Conservation (phyloP, 2,113 vertebrate genomes). For the Atractosteus spatula region DNA sequence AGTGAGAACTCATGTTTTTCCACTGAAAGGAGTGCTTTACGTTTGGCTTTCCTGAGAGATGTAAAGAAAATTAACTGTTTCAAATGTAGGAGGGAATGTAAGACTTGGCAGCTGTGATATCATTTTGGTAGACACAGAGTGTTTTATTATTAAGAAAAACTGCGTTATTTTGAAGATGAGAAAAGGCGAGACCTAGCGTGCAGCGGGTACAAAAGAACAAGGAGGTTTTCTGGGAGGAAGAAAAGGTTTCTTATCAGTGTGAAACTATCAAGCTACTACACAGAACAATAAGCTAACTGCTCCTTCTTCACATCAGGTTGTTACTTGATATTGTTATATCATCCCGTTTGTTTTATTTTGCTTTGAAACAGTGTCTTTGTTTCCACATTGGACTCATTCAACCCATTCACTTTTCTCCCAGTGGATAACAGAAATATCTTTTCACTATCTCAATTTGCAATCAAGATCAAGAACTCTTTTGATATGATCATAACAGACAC, state of each 20-base stretch:
- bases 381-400: constrained; percentile 15
- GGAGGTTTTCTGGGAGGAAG: neutral
- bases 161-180: constrained; percentile 1
- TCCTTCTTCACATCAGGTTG: constrained; percentile 1
- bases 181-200: constrained; percentile 5
- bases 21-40: neutral
- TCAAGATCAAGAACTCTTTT: constrained; percentile 14
- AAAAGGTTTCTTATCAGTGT: constrained; percentile 14
- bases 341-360: constrained; percentile 11
- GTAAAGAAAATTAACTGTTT: constrained; percentile 11
- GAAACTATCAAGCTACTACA: constrained; percentile 12
- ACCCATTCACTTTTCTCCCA: constrained; percentile 14
- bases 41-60: neutral
- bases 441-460: constrained; percentile 6
- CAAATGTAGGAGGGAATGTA: neutral
- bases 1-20: neutral
- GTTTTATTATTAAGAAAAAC: constrained; percentile 6
- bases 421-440: constrained; percentile 12
- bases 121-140: constrained; percentile 7
- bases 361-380: constrained; percentile 15
- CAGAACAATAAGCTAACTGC: constrained; percentile 5
- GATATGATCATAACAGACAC: constrained; percentile 1
- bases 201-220: constrained; percentile 6
- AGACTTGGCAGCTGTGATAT: neutral
- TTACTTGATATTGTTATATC: constrained; percentile 16